These are phyloP conservation scores for Lasiurus cinereus DNA, from an alignment of 2,113 vertebrate genomes.

Conservation along the genomic window DNA sequence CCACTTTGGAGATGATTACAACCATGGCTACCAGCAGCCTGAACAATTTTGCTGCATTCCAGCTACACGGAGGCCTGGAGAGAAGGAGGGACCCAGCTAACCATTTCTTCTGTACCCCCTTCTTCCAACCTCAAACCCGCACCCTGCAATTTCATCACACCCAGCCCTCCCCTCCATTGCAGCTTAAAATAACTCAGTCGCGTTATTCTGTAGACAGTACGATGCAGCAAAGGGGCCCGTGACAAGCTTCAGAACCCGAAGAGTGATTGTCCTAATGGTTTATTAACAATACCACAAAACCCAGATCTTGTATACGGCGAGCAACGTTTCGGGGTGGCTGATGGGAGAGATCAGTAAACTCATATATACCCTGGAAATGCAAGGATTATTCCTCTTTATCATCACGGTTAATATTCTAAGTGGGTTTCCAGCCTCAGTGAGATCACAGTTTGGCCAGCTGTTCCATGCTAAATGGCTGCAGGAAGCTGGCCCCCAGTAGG, in stretches of 20 bases:
- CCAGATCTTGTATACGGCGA: neutral
- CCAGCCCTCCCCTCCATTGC: neutral
- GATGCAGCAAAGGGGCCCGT: neutral
- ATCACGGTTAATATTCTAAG: conserved; percentile 29
- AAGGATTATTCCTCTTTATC: conserved; percentile 13
- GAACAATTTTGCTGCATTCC: neutral
- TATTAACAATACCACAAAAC: neutral
- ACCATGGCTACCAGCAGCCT: neutral
- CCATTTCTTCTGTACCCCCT: neutral
- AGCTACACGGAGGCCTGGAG: neutral
- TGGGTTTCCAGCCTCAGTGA: conserved; percentile 25
- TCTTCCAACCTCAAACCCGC: neutral
- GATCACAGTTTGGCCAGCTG: neutral
- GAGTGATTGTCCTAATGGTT: neutral
- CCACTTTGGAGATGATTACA: conserved; percentile 1
- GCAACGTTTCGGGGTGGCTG: neutral
- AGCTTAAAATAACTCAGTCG: neutral
- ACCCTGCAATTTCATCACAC: neutral
- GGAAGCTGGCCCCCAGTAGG: neutral
- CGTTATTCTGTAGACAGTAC: neutral
- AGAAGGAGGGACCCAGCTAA: neutral
- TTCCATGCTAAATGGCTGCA: neutral
- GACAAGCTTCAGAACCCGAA: neutral
- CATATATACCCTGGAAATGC: neutral
- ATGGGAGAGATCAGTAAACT: neutral